A percentile compares a stretch with the other conserved stretches of the same genome.
Conservation (phyloP, 2,888 invertebrate species). For the Leucoptera coffeella region DNA sequence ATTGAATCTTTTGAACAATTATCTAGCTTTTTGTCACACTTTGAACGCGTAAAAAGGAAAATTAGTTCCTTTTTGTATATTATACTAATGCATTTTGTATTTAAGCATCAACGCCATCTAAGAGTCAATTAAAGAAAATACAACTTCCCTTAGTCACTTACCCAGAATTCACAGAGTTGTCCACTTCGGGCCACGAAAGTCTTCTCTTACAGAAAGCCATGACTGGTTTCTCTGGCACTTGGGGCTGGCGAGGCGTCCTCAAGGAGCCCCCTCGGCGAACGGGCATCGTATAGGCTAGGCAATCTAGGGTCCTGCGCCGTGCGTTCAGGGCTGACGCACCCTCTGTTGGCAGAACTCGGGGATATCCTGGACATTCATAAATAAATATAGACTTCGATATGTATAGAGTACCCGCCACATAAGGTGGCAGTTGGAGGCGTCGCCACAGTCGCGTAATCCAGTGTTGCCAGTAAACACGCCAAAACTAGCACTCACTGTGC, state of each 20-base stretch:
- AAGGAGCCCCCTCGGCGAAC: conserved; percentile 53
- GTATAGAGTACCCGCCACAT: too few relatives aligned
- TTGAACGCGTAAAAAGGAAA: neutral
- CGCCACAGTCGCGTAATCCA: too few relatives aligned
- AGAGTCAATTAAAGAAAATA: conserved; percentile 1
- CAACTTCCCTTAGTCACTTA: conserved; percentile 26
- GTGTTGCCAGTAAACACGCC: too few relatives aligned
- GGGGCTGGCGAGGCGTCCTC: conserved; percentile 49
- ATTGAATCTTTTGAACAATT: too few relatives aligned
- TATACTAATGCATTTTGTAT: neutral
- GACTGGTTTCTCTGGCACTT: conserved; percentile 59
- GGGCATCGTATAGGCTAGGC: conserved; percentile 46
- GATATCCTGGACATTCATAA: conserved; percentile 59
- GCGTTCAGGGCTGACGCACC: conserved; percentile 51
- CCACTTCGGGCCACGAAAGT: conserved; percentile 80
- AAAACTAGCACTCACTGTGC: too few relatives aligned
- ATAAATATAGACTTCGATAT: too few relatives aligned
- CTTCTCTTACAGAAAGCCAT: conserved; percentile 73
- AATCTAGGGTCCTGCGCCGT: conserved; percentile 60
- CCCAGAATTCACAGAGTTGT: conserved; percentile 79
- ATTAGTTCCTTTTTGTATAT: neutral
- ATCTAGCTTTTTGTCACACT: too few relatives aligned
- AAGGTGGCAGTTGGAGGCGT: too few relatives aligned
- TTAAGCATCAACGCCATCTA: neutral
- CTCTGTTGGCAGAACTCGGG: conserved; percentile 66